Evolutionary conservation across 2,113 vertebrate genomes (phyloP).

Genomic region (Sceloporus undulatus): DNA sequence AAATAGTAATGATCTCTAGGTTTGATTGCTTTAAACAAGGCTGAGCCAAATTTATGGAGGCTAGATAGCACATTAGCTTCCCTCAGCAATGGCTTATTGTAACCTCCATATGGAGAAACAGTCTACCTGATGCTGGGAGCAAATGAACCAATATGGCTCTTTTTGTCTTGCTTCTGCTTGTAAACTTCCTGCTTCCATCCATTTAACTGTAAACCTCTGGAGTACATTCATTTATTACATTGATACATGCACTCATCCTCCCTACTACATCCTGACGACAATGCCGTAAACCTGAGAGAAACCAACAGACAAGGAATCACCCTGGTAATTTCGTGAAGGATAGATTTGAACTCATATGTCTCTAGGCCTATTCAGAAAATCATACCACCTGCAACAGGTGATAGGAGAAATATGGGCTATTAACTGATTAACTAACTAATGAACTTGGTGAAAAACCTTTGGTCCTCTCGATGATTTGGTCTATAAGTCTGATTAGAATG

Average conservation of each 20-base stretch:
- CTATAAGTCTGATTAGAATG: too few species aligned
- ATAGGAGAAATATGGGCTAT: too few species aligned
- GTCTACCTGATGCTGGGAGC: not conserved
- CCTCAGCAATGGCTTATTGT: too few species aligned
- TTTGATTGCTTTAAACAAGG: not conserved
- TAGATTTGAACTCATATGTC: too few species aligned
- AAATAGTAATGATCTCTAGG: too few species aligned
- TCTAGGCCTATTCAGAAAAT: not conserved
- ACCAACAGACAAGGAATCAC: not conserved
- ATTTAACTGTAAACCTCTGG: not conserved
- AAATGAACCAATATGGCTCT: not conserved
- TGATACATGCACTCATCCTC: too few species aligned
- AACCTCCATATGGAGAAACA: not conserved
- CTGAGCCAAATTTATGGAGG: not conserved
- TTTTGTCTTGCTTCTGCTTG: not conserved
- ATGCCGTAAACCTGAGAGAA: not conserved
- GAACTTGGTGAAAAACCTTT: too few species aligned
- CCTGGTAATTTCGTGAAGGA: not conserved
- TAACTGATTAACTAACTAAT: too few species aligned
- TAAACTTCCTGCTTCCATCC: not conserved
- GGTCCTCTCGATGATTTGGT: too few species aligned
- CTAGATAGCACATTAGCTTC: not conserved
- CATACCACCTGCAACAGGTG: too few species aligned
- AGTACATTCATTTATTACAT: not conserved
- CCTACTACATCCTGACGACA: not conserved